phyloP scores from a whole-genome alignment of 2,888 invertebrate genomes.

The Nemotelus pantherinus region DNA sequence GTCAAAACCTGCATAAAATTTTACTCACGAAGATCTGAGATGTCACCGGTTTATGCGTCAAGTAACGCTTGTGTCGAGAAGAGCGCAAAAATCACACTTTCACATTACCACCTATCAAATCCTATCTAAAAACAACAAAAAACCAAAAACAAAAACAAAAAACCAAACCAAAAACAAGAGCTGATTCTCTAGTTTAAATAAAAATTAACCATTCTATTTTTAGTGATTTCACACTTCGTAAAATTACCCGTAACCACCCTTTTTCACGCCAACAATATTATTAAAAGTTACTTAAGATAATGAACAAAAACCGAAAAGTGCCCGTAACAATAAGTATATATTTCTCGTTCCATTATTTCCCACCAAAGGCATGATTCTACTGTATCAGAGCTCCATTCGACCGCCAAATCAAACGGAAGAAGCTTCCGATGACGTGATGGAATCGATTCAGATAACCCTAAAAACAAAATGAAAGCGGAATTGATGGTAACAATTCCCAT shows the following conservation, averaged over 20 bases:
- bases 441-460: conserved; percentile 40
- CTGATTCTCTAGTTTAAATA: too few species aligned
- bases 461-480: conserved; percentile 38
- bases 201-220: too few species aligned
- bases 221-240: too few species aligned
- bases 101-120: too few species aligned
- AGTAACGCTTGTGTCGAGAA: too few species aligned
- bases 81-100: too few species aligned
- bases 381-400: neutral
- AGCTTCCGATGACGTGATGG: conserved; percentile 19
- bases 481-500: conserved; percentile 34
- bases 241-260: neutral
- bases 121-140: too few species aligned
- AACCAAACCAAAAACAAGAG: too few species aligned
- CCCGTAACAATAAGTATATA: neutral
- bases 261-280: neutral
- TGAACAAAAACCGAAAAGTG: conserved; percentile 13
- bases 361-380: neutral
- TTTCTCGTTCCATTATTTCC: neutral
- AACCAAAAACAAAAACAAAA: too few species aligned
- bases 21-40: too few species aligned
- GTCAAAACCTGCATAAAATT: too few species aligned
- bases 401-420: conserved; percentile 15
- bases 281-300: conserved; percentile 24
- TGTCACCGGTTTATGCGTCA: too few species aligned